Conservation (phyloP, 2,888 invertebrate species). For the Chrysomela aeneicollis region DNA sequence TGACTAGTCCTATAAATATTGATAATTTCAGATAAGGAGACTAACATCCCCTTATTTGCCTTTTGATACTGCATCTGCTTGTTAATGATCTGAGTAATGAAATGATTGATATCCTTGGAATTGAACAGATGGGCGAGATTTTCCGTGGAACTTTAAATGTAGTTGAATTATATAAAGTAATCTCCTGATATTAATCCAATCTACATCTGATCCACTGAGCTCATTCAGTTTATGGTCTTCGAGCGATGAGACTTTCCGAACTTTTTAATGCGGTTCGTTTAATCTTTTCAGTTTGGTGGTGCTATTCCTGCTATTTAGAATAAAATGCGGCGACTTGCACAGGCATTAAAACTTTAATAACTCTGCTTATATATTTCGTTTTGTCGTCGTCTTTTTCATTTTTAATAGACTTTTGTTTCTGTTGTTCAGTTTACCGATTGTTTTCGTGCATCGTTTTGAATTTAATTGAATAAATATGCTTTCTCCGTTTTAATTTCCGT, state of each 20-base stretch:
- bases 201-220: conserved; percentile 31
- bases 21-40: too few relatives aligned
- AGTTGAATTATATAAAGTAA: neutral
- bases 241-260: conserved; percentile 32
- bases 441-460: conserved; percentile 12
- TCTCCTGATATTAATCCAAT: conserved; percentile 29
- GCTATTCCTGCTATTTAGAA: conserved; percentile 34
- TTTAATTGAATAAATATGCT: conserved; percentile 4
- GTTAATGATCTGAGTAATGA: too few relatives aligned
- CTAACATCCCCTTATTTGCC: too few relatives aligned
- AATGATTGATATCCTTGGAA: too few relatives aligned
- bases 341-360: conserved; percentile 36
- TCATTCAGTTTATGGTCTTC: conserved; percentile 33
- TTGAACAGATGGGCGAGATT: neutral
- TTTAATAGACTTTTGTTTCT: conserved; percentile 30
- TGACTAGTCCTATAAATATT: too few relatives aligned
- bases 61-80: too few relatives aligned
- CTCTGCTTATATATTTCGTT: conserved; percentile 25
- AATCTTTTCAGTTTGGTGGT: conserved; percentile 35
- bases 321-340: conserved; percentile 34
- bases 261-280: conserved; percentile 41
- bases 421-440: conserved; percentile 24
- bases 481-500: neutral
- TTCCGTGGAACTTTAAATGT: neutral
- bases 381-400: conserved; percentile 25